A percentile compares a stretch with the other conserved stretches of the same genome.
phyloP scores from a whole-genome alignment of 2,888 invertebrate genomes.

The Lypha dubia region DNA sequence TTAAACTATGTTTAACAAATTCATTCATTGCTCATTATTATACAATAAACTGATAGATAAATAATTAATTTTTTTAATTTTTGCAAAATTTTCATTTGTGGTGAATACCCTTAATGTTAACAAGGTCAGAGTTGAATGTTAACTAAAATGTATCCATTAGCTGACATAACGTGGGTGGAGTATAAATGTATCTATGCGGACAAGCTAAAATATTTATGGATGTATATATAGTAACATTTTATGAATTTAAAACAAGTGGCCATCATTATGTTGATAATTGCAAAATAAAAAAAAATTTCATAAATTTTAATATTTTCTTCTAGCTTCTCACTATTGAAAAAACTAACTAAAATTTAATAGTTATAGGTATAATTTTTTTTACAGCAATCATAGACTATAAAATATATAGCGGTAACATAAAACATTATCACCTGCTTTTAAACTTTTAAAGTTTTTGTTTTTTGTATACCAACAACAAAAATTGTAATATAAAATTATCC shows the following conservation, averaged over 20 bases:
- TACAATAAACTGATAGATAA: too few species aligned
- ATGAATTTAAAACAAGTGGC: conserved; percentile 28
- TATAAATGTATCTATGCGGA: neutral
- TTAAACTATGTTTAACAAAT: too few species aligned
- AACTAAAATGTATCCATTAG: conserved; percentile 35
- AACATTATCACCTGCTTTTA: conserved; percentile 57
- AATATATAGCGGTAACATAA: conserved; percentile 7
- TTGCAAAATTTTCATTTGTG: neutral
- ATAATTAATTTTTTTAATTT: too few species aligned
- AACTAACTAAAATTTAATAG: neutral
- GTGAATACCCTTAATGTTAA: conserved; percentile 27
- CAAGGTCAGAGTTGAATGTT: conserved; percentile 41
- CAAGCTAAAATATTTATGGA: neutral
- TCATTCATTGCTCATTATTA: too few species aligned
- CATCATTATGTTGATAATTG: conserved; percentile 27
- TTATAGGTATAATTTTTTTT: conserved; percentile 14
- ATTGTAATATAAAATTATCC: conserved; percentile 51
- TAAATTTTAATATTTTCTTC: neutral
- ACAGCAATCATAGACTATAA: neutral
- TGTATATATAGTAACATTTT: conserved; percentile 2
- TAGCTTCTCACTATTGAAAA: neutral
- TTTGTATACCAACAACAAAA: conserved; percentile 17
- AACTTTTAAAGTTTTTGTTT: conserved; percentile 23
- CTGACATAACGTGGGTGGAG: conserved; percentile 46
- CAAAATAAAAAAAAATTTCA: neutral